phyloP scores from a whole-genome alignment of 2,888 invertebrate genomes.

The Eupithecia pulchellata region DNA sequence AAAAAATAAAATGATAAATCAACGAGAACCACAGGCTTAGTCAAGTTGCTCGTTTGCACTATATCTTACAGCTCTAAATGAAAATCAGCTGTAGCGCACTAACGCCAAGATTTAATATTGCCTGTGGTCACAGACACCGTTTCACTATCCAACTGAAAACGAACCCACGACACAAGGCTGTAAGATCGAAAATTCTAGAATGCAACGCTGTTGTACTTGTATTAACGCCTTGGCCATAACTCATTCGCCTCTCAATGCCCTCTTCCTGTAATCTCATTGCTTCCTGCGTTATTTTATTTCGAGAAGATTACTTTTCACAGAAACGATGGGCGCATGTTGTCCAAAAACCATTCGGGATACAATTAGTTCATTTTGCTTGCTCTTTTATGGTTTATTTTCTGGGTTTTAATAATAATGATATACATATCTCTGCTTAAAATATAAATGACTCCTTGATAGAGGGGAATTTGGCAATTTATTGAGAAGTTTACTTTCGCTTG shows the following conservation, averaged over 20 bases:
- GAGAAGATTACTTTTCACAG: slow-evolving; percentile 41
- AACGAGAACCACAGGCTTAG: no score
- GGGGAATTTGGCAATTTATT: not conserved
- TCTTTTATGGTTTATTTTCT: not conserved
- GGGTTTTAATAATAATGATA: not conserved
- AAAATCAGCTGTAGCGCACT: slow-evolving; percentile 12
- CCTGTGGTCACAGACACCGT: slow-evolving; percentile 68
- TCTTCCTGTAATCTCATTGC: slow-evolving; percentile 68
- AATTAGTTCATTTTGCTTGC: slow-evolving; percentile 16
- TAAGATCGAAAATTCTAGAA: not conserved
- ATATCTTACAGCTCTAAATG: not conserved
- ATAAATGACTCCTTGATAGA: not conserved
- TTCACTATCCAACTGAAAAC: not conserved
- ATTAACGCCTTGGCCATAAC: slow-evolving; percentile 59
- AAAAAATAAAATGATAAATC: no score
- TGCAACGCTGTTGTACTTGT: not conserved
- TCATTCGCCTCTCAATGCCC: slow-evolving; percentile 69
- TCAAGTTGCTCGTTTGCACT: not conserved
- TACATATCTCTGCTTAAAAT: no score
- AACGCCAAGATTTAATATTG: slow-evolving; percentile 9
- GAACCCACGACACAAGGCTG: not conserved
- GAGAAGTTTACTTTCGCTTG: no score
- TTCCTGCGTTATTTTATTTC: slow-evolving; percentile 57
- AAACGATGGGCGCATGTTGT: slow-evolving; percentile 6
- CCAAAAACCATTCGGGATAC: slow-evolving; percentile 2